Evolutionary conservation across 2,797 vertebrate genomes (phyloP), one percentile per base, ranked within the genome.

Genomic region (Hozukius guyotensis): DNA sequence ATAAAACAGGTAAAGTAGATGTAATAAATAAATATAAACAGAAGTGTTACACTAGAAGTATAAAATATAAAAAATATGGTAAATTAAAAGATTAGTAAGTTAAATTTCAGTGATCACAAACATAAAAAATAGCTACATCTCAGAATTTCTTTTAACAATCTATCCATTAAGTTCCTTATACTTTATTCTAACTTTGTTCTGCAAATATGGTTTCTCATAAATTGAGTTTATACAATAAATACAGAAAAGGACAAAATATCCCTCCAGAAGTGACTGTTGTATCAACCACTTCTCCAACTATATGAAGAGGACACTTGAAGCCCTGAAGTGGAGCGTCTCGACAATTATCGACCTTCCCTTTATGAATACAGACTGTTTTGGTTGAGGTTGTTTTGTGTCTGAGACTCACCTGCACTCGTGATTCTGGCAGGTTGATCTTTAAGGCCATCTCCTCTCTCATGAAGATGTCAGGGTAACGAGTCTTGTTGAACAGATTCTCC

Each of bases 371-470:
- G 2, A 46, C 53, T 38, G 9, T 12, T 4, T 18, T 46, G 42
- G 13, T 42, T 7, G 38, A 42, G 13, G 14, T 12, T 53, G 1
- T 12, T 22, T 6, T 18, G 16, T 16, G 31, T 8, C 1, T n/a
- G 52, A 27, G 13, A 25, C 96, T 91, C 94, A 99, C 98, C 96
- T 99, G 98, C 52, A 99, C 98, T 87, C 98, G 93, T 84, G 97
- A 99, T 82, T 99, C 98, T 0, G 98, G 98, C 78, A 99, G 94
- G 92, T 99, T 99, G 94, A 99, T 99, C 94, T 99, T 99, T 87
- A 99, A 91, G 1, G 97, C 98, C 92, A 98, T 97, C 85, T 99
- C 98, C 90, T 99, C 98, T 14, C 98, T 92, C 98, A 99, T 99
- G 95, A 99, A 99, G 95, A 99, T 99, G 86, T 99, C 98, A 1